Percentiles rank a stretch among this genome's conserved stretches.
Evolutionary conservation across 2,888 invertebrate genomes (phyloP).

Genomic region (Sphinx pinastri): DNA sequence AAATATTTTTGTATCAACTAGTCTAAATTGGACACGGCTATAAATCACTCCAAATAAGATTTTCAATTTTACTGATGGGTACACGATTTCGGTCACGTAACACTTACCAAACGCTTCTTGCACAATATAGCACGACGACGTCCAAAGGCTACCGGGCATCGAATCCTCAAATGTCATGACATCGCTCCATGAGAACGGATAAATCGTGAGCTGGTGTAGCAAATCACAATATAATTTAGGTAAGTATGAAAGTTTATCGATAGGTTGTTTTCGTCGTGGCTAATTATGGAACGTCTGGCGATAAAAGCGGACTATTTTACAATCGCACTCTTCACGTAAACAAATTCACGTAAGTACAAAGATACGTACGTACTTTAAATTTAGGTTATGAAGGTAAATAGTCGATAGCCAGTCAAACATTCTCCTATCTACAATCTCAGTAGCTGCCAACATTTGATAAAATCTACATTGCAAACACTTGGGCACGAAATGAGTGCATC

Average conservation of each 20-base stretch:
- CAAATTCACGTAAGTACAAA: background rate
- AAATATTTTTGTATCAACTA: background rate
- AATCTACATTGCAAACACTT: constrained; percentile 4
- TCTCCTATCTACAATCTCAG: background rate
- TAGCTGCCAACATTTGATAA: background rate
- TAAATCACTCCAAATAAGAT: constrained; percentile 12
- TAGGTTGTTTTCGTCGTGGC: background rate
- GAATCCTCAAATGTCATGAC: constrained; percentile 32
- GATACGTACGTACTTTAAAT: background rate
- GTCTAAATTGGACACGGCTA: background rate
- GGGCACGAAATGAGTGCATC: background rate
- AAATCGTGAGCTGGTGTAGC: background rate
- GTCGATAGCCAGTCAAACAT: too few relatives aligned
- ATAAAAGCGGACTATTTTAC: constrained; percentile 14
- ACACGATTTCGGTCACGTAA: constrained; percentile 47
- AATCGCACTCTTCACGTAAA: background rate
- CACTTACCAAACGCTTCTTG: constrained; percentile 44
- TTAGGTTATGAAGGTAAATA: background rate
- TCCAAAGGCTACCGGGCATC: constrained; percentile 37
- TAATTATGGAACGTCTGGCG: background rate
- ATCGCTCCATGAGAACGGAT: background rate
- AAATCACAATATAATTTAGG: background rate
- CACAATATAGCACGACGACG: constrained; percentile 37
- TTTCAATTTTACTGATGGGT: constrained; percentile 45
- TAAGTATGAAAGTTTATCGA: background rate